A percentile compares a stretch with the other conserved stretches of the same genome.
These are phyloP conservation scores for Clostera curtula DNA, from an alignment of 2,888 invertebrate species.

Conservation along the genomic window DNA sequence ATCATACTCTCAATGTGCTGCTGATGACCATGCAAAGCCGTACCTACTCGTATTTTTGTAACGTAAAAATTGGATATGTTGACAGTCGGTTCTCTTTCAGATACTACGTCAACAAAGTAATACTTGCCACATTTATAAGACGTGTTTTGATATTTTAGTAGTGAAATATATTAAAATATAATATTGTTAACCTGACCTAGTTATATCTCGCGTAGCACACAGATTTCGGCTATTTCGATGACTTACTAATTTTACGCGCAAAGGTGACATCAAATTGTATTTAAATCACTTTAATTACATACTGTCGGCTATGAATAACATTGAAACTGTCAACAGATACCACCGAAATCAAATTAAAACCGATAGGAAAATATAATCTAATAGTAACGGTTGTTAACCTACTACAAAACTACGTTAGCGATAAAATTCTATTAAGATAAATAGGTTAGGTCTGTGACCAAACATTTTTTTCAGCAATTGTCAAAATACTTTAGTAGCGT, in stretches of 20 bases:
- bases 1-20: no score
- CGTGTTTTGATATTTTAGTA: no score
- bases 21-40: no score
- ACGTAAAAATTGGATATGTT: no score
- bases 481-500: constrained; percentile 21
- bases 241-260: constrained; percentile 7
- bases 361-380: constrained; percentile 13
- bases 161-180: no score
- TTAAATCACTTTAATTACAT: constrained; percentile 21
- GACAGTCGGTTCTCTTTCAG: no score
- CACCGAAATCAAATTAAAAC: constrained; percentile 14
- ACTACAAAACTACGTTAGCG: constrained; percentile 23
- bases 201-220: no score
- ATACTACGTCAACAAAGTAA: no score
- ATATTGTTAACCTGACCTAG: no score
- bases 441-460: constrained; percentile 15
- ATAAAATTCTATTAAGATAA: constrained; percentile 26
- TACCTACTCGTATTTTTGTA: no score
- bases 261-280: constrained; percentile 11
- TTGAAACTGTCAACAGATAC: constrained; percentile 8
- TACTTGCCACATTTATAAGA: no score
- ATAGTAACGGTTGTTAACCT: constrained; percentile 6
- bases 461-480: constrained; percentile 21
- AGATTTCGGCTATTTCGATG: no score
- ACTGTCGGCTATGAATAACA: constrained; percentile 12